Evolutionary conservation across 1,140 invertebrate species (phyloP), one percentile per base, ranked within the genome.

Genomic region (Papilio aristodemus): DNA sequence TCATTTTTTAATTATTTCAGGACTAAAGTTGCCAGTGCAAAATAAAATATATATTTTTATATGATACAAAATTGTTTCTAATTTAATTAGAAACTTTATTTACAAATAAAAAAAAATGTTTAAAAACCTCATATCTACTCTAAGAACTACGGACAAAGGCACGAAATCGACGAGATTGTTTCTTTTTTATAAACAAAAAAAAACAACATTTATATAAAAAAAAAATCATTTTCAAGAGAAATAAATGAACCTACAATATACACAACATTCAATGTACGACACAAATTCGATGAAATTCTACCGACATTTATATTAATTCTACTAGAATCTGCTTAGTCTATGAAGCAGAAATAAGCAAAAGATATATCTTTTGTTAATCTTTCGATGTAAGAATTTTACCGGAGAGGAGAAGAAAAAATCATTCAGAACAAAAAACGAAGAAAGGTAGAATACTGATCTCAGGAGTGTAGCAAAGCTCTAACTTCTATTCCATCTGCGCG

Each of bases 61-160:
- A n/a, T n/a, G n/a, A n/a, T n/a, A n/a, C n/a, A 32, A 32, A 2
- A 6, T 32, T 32, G 10, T 50, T 60, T 43, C 22, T 46, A 43
- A 39, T 67, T 67, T 59, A 60, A 38, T 38, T 37, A 54, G 11
- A 58, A 41, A 46, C 5, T 58, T 63, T 22, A 19, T 10, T 22
- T 63, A 10, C 11, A 10, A 10, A 10, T 50, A 50, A 7, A 46
- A 6, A 50, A 19, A 50, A 22, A 4, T 8, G 10, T 17, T 17
- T 19, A 6, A 8, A 1, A 3, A 9, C 9, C 2, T 54, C 22
- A n/a, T n/a, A n/a, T 7, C 10, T 10, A 54, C 4, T 46, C n/a
- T 54, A 54, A 19, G n/a, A 9, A 46, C 43, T 17, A 54, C 27
- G 2, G 9, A 25, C 22, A 54, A 54, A 54, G 46, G 46, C 46